A percentile compares a stretch with the other conserved stretches of the same genome.
phyloP scores from a whole-genome alignment of 35 echinoderm and acorn worm genomes.

The Apostichopus parvimensis region DNA sequence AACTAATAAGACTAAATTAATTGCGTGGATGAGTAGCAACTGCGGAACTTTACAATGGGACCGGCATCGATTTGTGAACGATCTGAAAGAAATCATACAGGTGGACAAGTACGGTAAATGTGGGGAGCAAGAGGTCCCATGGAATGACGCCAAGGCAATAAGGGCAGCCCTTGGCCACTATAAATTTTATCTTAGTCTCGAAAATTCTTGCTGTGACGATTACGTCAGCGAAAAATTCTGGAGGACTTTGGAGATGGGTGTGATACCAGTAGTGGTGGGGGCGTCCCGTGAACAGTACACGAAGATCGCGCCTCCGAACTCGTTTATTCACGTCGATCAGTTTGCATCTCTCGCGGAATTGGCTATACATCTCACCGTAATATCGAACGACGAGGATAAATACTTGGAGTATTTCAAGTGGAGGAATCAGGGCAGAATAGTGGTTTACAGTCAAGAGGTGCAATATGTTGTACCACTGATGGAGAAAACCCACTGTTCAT shows the following conservation, averaged over 20 bases:
- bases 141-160: conserved; percentile 4
- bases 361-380: background rate
- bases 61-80: conserved; percentile 2
- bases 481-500: conserved; percentile 19
- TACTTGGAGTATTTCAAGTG: conserved; percentile 52
- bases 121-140: conserved; percentile 16
- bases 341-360: conserved; percentile 27
- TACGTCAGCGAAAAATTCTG: conserved; percentile 58
- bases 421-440: conserved; percentile 20
- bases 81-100: background rate
- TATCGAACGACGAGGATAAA: conserved; percentile 6
- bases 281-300: conserved; percentile 14
- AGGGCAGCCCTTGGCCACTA: background rate
- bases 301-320: conserved; percentile 37
- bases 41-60: conserved; percentile 51
- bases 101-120: conserved; percentile 40
- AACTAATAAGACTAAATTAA: background rate
- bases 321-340: conserved; percentile 56
- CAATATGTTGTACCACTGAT: conserved; percentile 21
- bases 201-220: conserved; percentile 47
- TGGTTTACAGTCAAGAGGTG: conserved; percentile 30
- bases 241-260: conserved; percentile 11
- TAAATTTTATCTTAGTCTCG: conserved; percentile 49
- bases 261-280: conserved; percentile 37
- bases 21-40: conserved; percentile 41